A percentile compares a stretch with the other conserved stretches of the same genome.
phyloP scores from a whole-genome alignment of 2,113 vertebrate genomes.

The Prochilodus magdalenae region DNA sequence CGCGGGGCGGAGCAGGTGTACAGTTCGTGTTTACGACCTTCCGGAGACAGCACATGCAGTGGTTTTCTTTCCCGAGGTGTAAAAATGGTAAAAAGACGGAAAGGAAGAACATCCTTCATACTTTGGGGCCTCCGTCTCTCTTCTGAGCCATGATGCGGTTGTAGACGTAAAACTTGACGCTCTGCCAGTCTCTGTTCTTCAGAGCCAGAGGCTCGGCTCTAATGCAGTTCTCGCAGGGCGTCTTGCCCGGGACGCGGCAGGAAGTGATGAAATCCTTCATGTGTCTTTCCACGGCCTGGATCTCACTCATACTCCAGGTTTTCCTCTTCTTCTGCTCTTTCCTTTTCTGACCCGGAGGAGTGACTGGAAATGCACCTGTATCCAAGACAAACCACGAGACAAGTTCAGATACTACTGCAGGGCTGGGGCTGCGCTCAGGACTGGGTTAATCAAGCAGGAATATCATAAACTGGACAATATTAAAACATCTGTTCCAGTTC shows the following conservation, averaged over 20 bases:
- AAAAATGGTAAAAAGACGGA: not conserved
- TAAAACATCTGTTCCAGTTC: too few species aligned
- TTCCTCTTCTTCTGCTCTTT: constrained; percentile 33
- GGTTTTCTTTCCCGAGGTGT: not conserved
- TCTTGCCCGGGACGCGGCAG: constrained; percentile 43
- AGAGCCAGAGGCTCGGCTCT: constrained; percentile 37
- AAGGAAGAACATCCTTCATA: not conserved
- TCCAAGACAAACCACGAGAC: not conserved
- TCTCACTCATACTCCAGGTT: constrained; percentile 28
- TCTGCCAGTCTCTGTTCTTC: constrained; percentile 50
- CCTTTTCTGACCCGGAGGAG: not conserved
- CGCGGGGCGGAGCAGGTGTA: not conserved
- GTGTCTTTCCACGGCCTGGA: constrained; percentile 45
- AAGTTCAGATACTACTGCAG: not conserved
- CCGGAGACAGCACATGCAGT: not conserved
- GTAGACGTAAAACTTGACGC: constrained; percentile 52
- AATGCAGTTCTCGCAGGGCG: constrained; percentile 42
- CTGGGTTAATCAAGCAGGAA: too few species aligned
- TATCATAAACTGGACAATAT: too few species aligned
- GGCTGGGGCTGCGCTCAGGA: too few species aligned
- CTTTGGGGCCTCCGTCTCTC: constrained; percentile 32
- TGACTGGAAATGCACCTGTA: constrained; percentile 8
- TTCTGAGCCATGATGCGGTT: constrained; percentile 53
- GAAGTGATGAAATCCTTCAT: constrained; percentile 49
- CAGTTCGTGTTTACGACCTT: not conserved